A percentile compares a stretch with the other conserved stretches of the same genome.
phyloP scores from a whole-genome alignment of 2,113 vertebrate species.

The Caranx ignobilis region DNA sequence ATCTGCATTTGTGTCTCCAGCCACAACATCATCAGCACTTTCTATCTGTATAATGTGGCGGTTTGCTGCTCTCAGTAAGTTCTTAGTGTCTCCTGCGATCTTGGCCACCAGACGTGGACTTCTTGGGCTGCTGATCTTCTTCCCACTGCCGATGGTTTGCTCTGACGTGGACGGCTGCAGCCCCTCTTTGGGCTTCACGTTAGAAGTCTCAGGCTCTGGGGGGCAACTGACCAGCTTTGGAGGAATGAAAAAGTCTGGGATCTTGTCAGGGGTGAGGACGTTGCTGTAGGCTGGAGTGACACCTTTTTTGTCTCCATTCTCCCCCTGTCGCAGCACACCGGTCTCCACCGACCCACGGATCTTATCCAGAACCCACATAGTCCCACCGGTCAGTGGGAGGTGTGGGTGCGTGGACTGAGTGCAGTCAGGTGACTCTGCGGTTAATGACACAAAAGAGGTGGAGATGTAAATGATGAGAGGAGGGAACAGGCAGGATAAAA shows the following conservation, averaged over 20 bases:
- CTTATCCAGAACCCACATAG: conserved; percentile 96
- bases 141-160: conserved; percentile 84
- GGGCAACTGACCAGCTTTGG: conserved; percentile 90
- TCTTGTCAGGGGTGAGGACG: conserved; percentile 97
- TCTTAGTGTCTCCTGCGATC: conserved; percentile 87
- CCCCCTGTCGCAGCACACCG: conserved; percentile 80
- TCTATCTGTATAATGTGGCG: conserved; percentile 97
- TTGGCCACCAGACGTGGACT: conserved; percentile 90
- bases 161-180: conserved; percentile 85
- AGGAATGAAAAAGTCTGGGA: conserved; percentile 97
- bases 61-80: conserved; percentile 87
- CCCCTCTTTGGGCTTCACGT: conserved; percentile 76
- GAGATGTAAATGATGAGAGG: conserved; percentile 40
- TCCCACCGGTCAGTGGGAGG: conserved; percentile 58
- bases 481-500: conserved; percentile 32
- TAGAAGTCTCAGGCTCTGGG: conserved; percentile 81
- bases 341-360: conserved; percentile 92
- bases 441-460: conserved; percentile 55
- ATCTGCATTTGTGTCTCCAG: conserved; percentile 87
- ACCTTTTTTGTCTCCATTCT: conserved; percentile 83
- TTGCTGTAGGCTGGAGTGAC: conserved; percentile 90
- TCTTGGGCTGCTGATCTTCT: conserved; percentile 86
- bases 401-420: conserved; percentile 29
- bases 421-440: conserved; percentile 69
- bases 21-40: conserved; percentile 90